These are phyloP conservation scores for Serilophus lunatus DNA, from an alignment of 2,113 vertebrate species.

Conservation along the genomic window DNA sequence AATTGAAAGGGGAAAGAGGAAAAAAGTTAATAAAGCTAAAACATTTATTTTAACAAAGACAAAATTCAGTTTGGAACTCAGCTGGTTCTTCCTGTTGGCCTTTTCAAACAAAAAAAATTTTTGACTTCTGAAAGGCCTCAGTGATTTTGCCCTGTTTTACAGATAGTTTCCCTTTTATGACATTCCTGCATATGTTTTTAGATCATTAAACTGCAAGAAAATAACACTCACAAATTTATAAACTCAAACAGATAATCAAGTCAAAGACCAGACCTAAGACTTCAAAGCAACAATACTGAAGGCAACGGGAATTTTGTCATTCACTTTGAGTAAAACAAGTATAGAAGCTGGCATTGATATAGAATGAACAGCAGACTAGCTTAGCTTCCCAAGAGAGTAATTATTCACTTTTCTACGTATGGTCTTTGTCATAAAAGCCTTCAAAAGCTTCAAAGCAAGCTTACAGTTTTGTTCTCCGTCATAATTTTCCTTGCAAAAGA, in stretches of 20 bases:
- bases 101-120: not conserved
- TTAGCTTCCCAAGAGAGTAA: not conserved
- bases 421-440: not conserved
- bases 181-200: not conserved
- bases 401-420: not conserved
- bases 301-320: not conserved
- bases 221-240: not conserved
- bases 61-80: not conserved
- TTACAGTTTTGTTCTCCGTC: not conserved
- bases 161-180: not conserved
- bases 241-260: not conserved
- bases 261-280: not conserved
- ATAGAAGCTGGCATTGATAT: not conserved
- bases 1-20: rapidly evolving
- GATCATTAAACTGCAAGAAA: not conserved
- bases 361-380: not conserved
- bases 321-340: not conserved
- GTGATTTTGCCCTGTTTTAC: not conserved
- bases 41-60: not conserved
- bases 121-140: not conserved
- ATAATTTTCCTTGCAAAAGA: not conserved
- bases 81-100: not conserved
- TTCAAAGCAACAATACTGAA: not conserved
- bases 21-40: not conserved
- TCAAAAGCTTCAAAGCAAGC: not conserved